Evolutionary conservation across 1,140 invertebrate species (phyloP), one percentile per base, ranked within the genome.

Genomic region (Thereuonema tuberculata): DNA sequence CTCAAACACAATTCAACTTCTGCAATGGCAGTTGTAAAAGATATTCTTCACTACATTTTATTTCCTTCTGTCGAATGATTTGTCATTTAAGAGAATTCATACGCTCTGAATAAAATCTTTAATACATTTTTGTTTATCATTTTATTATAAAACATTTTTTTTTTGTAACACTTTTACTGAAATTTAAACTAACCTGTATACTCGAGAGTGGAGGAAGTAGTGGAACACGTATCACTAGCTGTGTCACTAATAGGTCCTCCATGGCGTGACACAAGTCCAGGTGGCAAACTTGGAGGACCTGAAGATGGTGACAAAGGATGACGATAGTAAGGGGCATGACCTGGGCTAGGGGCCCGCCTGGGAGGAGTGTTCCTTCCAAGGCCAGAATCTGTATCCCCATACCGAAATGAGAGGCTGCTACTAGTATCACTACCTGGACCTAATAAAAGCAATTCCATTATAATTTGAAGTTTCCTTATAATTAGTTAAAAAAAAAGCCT

Each of bases 221-320:
- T 84, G 69, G 84, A 85, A 64, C 84, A 85, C 66, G 87, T 87
- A 76, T 92, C 88, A 73, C 87, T 90, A 67, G 84, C 84, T 54
- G 83, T 82, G 73, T 92, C 89, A 72, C 91, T 88, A 70, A 84
- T 86, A 14, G 24, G 59, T 48, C 79, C 78, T 64, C 84, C 79
- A 66, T 85, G 81, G 70, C 86, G 84, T 62, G 82, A 82, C 80
- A 89, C 86, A 64, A 87, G 80, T 66, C 86, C 86, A 23, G 84
- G 84, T 63, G 84, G 84, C 67, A 91, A 75, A 63, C 87, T 87
- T 57, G 87, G 86, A 64, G 88, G 88, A 56, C 76, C 76, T 67
- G 64, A 62, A 60, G 58, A 66, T 58, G 66, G 58, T 52, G 65
- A 71, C 3, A 61, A 56, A 12, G 63, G 60, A 46, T 63, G 43